A percentile compares a stretch with the other conserved stretches of the same genome.
Evolutionary conservation across 2,797 vertebrate genomes (phyloP).

Genomic region (Sphenodon punctatus): DNA sequence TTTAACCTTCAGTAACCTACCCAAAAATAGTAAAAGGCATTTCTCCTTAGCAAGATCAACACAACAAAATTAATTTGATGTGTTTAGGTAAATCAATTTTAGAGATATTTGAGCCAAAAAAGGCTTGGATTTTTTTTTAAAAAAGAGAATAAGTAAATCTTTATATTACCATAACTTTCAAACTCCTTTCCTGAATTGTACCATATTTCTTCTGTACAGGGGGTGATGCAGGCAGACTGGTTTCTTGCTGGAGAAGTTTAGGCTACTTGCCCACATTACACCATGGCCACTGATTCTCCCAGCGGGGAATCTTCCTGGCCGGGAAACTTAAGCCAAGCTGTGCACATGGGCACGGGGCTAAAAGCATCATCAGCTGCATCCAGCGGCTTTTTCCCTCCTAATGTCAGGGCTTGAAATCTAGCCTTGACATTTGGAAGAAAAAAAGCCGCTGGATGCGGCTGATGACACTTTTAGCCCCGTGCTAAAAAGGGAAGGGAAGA

Average conservation of each 20-base stretch:
- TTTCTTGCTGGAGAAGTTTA: neutral
- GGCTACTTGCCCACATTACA: too few species aligned
- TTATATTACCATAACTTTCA: neutral
- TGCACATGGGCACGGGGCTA: too few species aligned
- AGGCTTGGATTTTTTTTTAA: neutral
- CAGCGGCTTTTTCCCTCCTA: too few species aligned
- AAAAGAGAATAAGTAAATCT: neutral
- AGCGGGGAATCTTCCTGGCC: too few species aligned
- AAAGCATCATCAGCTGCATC: too few species aligned
- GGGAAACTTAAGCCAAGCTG: too few species aligned
- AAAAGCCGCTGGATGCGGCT: too few species aligned
- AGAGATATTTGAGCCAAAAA: conserved; percentile 23
- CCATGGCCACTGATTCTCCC: too few species aligned
- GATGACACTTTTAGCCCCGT: too few species aligned
- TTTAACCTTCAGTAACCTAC: neutral
- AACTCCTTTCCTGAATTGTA: neutral
- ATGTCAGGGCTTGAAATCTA: too few species aligned
- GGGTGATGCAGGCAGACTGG: neutral
- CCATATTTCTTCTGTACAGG: neutral
- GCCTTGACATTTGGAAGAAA: too few species aligned
- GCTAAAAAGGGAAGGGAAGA: neutral
- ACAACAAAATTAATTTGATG: neutral
- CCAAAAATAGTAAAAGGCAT: neutral
- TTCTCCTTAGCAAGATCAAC: neutral
- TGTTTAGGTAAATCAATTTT: neutral